Evolutionary conservation across 2,888 invertebrate species (phyloP), one percentile per base, ranked within the genome.

Genomic region (Pollenia griseotomentosa): DNA sequence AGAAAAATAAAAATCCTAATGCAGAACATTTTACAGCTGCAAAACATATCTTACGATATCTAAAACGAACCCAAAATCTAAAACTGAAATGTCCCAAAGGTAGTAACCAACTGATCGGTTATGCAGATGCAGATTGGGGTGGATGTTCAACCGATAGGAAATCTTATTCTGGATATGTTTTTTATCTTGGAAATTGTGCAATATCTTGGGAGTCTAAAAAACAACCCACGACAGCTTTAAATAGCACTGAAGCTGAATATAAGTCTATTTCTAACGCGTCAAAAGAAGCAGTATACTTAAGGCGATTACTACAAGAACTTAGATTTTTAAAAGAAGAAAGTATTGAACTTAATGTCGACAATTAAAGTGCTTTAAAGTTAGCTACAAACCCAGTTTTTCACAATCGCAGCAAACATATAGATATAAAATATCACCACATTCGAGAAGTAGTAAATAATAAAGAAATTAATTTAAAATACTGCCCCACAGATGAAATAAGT

Each of bases 351-450:
- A 65, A 46, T 14, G 55, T 78, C 12, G 75, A 65, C 19, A 77
- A 77, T 42, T 44, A 77, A 63, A 65, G 75, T 1, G 75, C 65
- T 12, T 51, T 63, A 53, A 65, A 77, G 14, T 53, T 65, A 44
- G 65, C 75, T 33, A 40, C 61, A 61, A 63, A 75, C 12, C 61
- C 61, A 11, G 63, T 75, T n/a, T 75, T 51, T 14, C 61, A 75
- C 23, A 75, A 75, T 55, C 16, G 11, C n/a, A 23, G 55, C 23
- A 23, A 23, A 23, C 23, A 23, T 23, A 23, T 23, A 23, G 23
- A 23, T 2, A 23, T 23, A 23, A 23, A 23, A 23, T 23, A 23
- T 23, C 23, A 23, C 23, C 23, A 23, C 23, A 23, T 23, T 23
- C 23, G 23, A 23, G 23, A 23, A 23, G 23, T 23, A 23, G 23